Evolutionary conservation across 2,888 invertebrate species (phyloP), one percentile per base, ranked within the genome.

Genomic region (Melanargia galathea): DNA sequence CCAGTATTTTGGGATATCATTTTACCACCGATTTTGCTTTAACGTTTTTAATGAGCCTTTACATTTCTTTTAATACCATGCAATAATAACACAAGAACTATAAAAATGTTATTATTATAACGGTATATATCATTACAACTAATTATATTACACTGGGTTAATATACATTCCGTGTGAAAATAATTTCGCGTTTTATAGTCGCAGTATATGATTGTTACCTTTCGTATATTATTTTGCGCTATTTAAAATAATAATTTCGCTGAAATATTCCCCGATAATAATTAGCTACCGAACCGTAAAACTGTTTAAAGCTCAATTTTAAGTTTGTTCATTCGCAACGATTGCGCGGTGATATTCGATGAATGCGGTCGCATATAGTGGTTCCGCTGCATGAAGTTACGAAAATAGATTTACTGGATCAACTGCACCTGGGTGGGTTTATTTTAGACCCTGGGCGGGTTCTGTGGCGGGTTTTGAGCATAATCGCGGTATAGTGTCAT

Each of bases 291-390:
- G 51, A 52, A 60, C 43, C 60, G 52, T 60, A 33, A 54, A 54
- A 60, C 52, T 43, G 30, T 60, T 60, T 60, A 60, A 60, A 54
- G 33, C 52, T 60, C 54, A 54, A 45, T 60, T 60, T 40, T 52
- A 52, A 51, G 49, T 38, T 13, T 20, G 33, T 51, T 43, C 51
- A 43, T 52, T 51, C 45, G 45, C 11, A 30, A 33, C 20, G 46
- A 57, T 43, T 46, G 30, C 26, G 26, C 26, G 26, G 26, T 57
- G 57, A 46, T 57, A 30, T 46, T 46, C 45, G 57, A 33, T 46
- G 30, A 56, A 46, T 45, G 57, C 45, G 18, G 45, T 33, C 13
- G 43, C 11, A 18, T 30, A 1, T 18, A 33, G 30, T 20, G 57
- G 30, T 45, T 30, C 33, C 33, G 2, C 30, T 57, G 46, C 46